Evolutionary conservation across 2,888 invertebrate genomes (phyloP).

Genomic region (Drosophila ustulata): DNA sequence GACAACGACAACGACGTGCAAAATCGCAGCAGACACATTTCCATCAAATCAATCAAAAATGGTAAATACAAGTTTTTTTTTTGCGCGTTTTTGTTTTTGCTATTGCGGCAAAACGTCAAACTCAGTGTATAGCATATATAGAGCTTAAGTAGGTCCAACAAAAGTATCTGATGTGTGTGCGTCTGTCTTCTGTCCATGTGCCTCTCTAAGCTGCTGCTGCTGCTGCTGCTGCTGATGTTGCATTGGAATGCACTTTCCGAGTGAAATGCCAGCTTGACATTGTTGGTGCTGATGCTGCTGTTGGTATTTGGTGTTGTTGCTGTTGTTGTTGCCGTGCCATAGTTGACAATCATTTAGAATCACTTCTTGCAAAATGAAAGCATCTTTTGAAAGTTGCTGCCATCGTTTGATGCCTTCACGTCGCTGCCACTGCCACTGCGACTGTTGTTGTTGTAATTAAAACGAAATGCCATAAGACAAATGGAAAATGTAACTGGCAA

Average conservation of each 20-base stretch:
- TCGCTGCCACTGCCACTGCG: conserved; percentile 23
- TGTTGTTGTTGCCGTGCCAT: conserved; percentile 69
- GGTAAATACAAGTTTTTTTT: conserved; percentile 79
- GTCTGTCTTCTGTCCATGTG: conserved; percentile 39
- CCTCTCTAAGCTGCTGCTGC: conserved; percentile 36
- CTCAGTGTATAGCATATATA: conserved; percentile 52
- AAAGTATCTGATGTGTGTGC: conserved; percentile 68
- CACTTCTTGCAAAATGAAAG: conserved; percentile 80
- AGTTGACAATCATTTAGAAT: conserved; percentile 81
- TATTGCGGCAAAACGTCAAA: conserved; percentile 63
- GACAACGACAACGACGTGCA: conserved; percentile 47
- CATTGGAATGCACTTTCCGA: conserved; percentile 78
- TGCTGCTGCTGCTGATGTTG: conserved; percentile 39
- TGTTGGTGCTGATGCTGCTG: conserved; percentile 49
- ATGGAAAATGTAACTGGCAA: conserved; percentile 79
- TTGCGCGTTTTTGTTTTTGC: conserved; percentile 41
- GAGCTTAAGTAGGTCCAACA: conserved; percentile 79
- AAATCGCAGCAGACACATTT: conserved; percentile 76
- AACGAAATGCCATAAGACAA: conserved; percentile 80
- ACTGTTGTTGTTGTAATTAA: conserved; percentile 77
- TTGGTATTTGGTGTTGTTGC: conserved; percentile 45
- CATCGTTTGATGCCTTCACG: conserved; percentile 50
- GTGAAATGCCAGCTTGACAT: conserved; percentile 78
- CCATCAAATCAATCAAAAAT: conserved; percentile 83
- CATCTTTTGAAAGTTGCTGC: conserved; percentile 79